These are phyloP conservation scores for Thamnophis elegans DNA, from an alignment of 2,797 vertebrate genomes.

Conservation along the genomic window DNA sequence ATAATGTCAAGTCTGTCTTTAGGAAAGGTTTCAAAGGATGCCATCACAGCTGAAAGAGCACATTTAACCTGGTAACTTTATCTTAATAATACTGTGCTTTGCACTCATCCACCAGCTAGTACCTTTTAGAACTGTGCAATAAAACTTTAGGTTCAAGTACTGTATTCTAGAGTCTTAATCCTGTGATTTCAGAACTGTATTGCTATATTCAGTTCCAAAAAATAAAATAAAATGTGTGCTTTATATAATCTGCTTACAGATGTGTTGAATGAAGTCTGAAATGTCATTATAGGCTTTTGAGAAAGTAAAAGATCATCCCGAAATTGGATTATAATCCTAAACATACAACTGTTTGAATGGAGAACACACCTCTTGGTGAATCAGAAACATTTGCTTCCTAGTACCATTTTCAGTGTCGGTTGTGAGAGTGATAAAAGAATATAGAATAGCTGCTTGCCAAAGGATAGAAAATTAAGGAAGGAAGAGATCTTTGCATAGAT, in stretches of 20 bases:
- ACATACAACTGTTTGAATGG: not conserved
- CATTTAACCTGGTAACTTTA: slow-evolving; percentile 10
- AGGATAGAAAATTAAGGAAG: not conserved
- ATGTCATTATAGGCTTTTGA: not conserved
- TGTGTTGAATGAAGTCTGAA: not conserved
- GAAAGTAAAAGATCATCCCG: not conserved
- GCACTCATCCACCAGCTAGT: not conserved
- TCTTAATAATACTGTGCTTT: slow-evolving; percentile 24
- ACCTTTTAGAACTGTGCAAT: not conserved
- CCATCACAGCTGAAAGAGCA: not conserved
- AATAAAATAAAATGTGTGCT: not conserved
- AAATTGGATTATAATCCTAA: not conserved
- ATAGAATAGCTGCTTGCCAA: not conserved
- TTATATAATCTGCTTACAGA: not conserved
- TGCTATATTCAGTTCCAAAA: not conserved
- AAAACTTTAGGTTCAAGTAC: not conserved
- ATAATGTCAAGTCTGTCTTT: not conserved
- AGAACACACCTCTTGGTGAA: not conserved
- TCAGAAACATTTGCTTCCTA: not conserved
- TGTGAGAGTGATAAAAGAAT: too few relatives aligned
- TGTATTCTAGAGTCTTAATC: not conserved
- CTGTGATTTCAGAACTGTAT: not conserved
- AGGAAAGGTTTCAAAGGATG: slow-evolving; percentile 6
- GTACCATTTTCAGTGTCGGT: not conserved
- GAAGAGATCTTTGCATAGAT: not conserved